A percentile compares a stretch with the other conserved stretches of the same genome.
Evolutionary conservation across 1,140 invertebrate genomes (phyloP).

Genomic region (Drosophila equinoxialis): DNA sequence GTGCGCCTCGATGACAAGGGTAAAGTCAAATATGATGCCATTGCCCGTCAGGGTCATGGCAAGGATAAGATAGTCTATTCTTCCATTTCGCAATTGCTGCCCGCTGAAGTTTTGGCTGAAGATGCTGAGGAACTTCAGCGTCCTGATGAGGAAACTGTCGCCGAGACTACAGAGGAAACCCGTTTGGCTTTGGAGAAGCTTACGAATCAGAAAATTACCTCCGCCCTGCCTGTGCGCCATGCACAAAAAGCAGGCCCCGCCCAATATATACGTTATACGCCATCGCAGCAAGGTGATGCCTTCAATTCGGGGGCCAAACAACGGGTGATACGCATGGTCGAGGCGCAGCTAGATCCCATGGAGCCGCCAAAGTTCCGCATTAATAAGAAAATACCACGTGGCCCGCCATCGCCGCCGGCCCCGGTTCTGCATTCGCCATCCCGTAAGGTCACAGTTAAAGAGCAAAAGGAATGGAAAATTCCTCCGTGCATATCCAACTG

Average conservation of each 20-base stretch:
- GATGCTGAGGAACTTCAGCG: constrained; percentile 94
- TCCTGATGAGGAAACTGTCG: constrained; percentile 92
- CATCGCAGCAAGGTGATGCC: constrained; percentile 96
- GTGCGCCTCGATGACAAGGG: constrained; percentile 96
- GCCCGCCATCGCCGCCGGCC: constrained; percentile 98
- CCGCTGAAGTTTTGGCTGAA: constrained; percentile 95
- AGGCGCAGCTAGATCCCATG: constrained; percentile 98
- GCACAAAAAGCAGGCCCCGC: constrained; percentile 95
- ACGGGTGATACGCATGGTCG: constrained; percentile 97
- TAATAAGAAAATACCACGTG: constrained; percentile 97
- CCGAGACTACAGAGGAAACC: constrained; percentile 94
- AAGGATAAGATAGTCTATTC: constrained; percentile 99
- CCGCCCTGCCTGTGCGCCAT: constrained; percentile 95
- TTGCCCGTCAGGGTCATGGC: constrained; percentile 96
- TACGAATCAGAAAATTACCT: constrained; percentile 94
- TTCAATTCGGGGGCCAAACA: constrained; percentile 99
- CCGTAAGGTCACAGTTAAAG: constrained; percentile 98
- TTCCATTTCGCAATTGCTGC: constrained; percentile 96
- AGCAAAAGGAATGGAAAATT: constrained; percentile 99
- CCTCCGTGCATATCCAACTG: constrained; percentile 99
- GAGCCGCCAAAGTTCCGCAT: constrained; percentile 99
- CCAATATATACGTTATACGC: constrained; percentile 98
- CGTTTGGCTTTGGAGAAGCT: constrained; percentile 92
- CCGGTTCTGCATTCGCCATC: constrained; percentile 96
- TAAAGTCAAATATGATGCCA: constrained; percentile 98